These are phyloP conservation scores for Caenorhabditis becei DNA, from an alignment of 2,888 invertebrate species.

Conservation along the genomic window DNA sequence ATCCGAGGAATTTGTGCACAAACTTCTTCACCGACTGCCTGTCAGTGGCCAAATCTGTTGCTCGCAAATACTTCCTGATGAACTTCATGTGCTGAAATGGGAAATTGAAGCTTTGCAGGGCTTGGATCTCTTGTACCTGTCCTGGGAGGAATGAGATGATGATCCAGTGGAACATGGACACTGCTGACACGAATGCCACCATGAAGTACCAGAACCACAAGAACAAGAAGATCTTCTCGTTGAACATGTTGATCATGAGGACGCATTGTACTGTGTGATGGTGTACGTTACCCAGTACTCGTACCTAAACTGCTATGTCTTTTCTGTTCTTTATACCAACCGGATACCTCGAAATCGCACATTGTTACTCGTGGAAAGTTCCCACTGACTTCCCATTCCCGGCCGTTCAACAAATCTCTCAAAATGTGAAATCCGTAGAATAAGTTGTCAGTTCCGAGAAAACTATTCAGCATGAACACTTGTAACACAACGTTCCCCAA, in stretches of 20 bases:
- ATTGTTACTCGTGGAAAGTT: conserved; percentile 82
- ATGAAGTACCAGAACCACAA: conserved; percentile 82
- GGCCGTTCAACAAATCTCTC: conserved; percentile 81
- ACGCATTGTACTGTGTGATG: conserved; percentile 82
- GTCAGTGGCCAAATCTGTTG: conserved; percentile 82
- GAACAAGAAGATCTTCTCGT: conserved; percentile 81
- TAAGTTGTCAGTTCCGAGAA: conserved; percentile 82
- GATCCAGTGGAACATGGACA: conserved; percentile 81
- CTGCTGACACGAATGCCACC: conserved; percentile 81
- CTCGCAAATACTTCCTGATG: conserved; percentile 81
- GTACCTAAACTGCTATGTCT: conserved; percentile 72
- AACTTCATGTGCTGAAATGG: conserved; percentile 81
- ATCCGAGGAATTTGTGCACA: conserved; percentile 82
- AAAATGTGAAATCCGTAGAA: conserved; percentile 82
- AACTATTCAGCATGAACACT: conserved; percentile 82
- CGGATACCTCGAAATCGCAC: conserved; percentile 82
- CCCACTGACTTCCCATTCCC: conserved; percentile 82
- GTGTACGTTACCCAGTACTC: conserved; percentile 83
- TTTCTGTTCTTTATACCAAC: neutral
- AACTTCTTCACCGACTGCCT: conserved; percentile 82
- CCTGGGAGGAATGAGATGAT: conserved; percentile 81
- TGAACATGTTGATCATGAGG: conserved; percentile 81
- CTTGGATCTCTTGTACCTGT: conserved; percentile 68
- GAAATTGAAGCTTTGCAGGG: neutral
- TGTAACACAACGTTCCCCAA: conserved; percentile 81